Base-by-base conservation (phyloP, 2,888 invertebrate species). In the Palloptera scutellata region DNA sequence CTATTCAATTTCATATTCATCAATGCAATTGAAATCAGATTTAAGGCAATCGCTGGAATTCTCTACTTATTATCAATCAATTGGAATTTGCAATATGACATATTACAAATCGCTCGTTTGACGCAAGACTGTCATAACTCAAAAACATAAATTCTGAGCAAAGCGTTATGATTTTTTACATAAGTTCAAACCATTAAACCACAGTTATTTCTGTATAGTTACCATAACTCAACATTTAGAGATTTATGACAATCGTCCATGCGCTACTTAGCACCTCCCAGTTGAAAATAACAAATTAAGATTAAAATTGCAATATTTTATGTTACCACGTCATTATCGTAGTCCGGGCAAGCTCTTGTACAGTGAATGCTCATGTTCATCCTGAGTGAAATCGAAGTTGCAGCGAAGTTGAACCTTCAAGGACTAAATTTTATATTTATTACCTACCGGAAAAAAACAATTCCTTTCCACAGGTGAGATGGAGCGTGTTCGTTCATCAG, bases 281-380 rank as follows among this genome's bases (percentile, higher is more conserved):
- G 55, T 69, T 3, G 84, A 84, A 75, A 81, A 84, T 12, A 83
- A 73, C 6, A 81, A 63, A 13, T 76, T 75, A 5, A 83, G 72
- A 1, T 79, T 81, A 61, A 85, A 84, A 6, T 79, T 78, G 68
- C 84, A 84, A 40, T 74, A 69, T 0, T 77, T 65, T 1, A 81
- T 42, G 67, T 84, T 84, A 10, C 75, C 74, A 3, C 77, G 75
- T 76, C 81, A 79, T 68, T 84, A 85, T 1, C 62, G 30, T 4
- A 83, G 74, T 1, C 79, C 83, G 0, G 80, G 79, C 15, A 84
- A 71, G 30, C 79, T 82, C 55, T 77, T 81, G 60, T 79, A 83
- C 4, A 71, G 40, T 0, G 67, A 71, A 67, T 75, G 71, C 0
- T 74, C 2, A 3, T 43, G 15, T 45, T 83, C 83, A 52, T 83